Conservation (phyloP, 2,888 invertebrate genomes). For the Cantharis nigra region DNA sequence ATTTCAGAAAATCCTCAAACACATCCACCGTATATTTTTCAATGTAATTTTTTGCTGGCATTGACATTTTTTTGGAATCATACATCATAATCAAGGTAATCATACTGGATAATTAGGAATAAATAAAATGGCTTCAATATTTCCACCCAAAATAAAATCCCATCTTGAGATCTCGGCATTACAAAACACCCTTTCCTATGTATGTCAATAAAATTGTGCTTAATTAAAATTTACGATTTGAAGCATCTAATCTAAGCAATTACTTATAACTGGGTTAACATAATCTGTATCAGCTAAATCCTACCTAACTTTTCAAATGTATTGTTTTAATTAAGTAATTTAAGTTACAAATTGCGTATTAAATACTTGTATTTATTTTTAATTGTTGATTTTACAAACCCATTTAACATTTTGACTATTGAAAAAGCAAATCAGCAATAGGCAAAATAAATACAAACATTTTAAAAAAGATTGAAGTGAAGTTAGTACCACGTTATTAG, state of each 20-base stretch:
- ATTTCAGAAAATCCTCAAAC: too few species aligned
- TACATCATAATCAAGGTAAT: too few species aligned
- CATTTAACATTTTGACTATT: neutral
- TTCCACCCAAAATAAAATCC: too few species aligned
- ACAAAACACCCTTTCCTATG: neutral
- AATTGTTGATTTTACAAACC: neutral
- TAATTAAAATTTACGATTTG: neutral
- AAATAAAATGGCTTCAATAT: too few species aligned
- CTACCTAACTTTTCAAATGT: neutral
- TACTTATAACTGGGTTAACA: neutral
- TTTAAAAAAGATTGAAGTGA: slow-evolving; percentile 42
- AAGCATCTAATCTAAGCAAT: neutral
- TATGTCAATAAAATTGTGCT: too few species aligned
- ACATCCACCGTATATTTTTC: too few species aligned
- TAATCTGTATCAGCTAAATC: neutral
- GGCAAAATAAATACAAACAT: slow-evolving; percentile 10
- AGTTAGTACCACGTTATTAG: slow-evolving; percentile 55
- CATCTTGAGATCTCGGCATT: neutral
- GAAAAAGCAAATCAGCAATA: neutral
- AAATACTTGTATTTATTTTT: neutral
- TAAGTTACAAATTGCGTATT: neutral
- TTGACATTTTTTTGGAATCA: too few species aligned
- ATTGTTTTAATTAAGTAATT: neutral
- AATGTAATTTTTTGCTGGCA: too few species aligned
- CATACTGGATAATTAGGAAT: too few species aligned